phyloP scores from a whole-genome alignment of 2,797 vertebrate genomes.

The Halcyon leucocephala region DNA sequence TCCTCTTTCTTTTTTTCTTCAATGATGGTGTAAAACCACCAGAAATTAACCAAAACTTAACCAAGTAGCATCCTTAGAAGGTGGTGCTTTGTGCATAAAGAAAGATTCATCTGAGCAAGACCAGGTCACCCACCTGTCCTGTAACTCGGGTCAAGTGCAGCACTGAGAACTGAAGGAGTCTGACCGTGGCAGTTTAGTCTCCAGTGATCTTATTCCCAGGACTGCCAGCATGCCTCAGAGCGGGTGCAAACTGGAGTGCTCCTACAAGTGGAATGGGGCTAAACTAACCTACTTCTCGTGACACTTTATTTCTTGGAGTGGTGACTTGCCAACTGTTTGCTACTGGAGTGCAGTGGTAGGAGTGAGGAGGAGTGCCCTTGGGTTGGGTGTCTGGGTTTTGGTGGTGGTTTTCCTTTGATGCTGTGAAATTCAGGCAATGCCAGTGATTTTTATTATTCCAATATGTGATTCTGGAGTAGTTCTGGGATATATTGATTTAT shows the following conservation, averaged over 20 bases:
- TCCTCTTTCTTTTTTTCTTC: neutral
- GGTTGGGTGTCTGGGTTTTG: neutral
- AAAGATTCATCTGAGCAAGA: neutral
- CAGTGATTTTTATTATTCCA: neutral
- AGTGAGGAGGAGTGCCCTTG: neutral
- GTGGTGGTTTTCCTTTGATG: neutral
- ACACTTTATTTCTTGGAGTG: neutral
- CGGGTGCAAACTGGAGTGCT: neutral
- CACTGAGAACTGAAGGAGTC: neutral
- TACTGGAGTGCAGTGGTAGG: neutral
- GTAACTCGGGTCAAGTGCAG: neutral
- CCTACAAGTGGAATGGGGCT: accelerated
- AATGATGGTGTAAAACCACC: neutral
- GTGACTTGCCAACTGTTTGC: neutral
- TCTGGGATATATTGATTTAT: neutral
- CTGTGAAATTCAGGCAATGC: neutral
- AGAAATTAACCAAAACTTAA: neutral
- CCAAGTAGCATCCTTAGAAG: neutral
- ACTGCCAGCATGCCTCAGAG: accelerated
- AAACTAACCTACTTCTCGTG: neutral
- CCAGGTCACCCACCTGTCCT: neutral
- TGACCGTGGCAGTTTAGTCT: accelerated
- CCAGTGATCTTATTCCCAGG: neutral
- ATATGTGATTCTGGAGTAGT: neutral
- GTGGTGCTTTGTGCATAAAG: neutral